Percentiles rank a stretch among this genome's conserved stretches.
phyloP scores from a whole-genome alignment of 2,888 invertebrate genomes.

The Leptopilina myrica region DNA sequence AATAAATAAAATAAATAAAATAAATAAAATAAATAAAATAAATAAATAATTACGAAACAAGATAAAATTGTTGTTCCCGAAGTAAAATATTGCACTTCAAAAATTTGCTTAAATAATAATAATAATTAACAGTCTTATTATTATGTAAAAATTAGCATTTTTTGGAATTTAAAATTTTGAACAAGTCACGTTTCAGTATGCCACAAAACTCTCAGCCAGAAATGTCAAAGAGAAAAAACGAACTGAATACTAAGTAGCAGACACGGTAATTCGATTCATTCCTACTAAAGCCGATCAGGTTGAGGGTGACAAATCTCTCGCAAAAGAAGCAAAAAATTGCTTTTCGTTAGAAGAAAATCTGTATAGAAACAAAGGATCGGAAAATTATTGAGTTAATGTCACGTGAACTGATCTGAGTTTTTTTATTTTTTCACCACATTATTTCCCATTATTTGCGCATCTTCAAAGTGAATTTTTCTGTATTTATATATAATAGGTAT shows the following conservation, averaged over 20 bases:
- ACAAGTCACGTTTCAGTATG: slow-evolving; percentile 13
- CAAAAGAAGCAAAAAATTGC: slow-evolving; percentile 69
- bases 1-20: no score
- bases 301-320: slow-evolving; percentile 69
- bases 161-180: background rate
- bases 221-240: slow-evolving; percentile 22
- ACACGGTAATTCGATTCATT: slow-evolving; percentile 70
- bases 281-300: slow-evolving; percentile 61
- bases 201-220: slow-evolving; percentile 31
- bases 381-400: slow-evolving; percentile 28
- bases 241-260: slow-evolving; percentile 50
- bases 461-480: no score
- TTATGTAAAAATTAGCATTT: background rate
- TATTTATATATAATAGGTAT: no score
- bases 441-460: no score
- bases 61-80: no score
- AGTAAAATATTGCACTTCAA: no score
- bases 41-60: no score
- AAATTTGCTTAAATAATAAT: no score
- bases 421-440: background rate
- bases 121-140: background rate
- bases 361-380: slow-evolving; percentile 20
- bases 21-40: no score
- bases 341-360: slow-evolving; percentile 6
- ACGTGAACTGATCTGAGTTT: slow-evolving; percentile 27